A percentile compares a stretch with the other conserved stretches of the same genome.
Evolutionary conservation across 2,888 invertebrate genomes (phyloP).

Genomic region (Lasioglossum calceatum): DNA sequence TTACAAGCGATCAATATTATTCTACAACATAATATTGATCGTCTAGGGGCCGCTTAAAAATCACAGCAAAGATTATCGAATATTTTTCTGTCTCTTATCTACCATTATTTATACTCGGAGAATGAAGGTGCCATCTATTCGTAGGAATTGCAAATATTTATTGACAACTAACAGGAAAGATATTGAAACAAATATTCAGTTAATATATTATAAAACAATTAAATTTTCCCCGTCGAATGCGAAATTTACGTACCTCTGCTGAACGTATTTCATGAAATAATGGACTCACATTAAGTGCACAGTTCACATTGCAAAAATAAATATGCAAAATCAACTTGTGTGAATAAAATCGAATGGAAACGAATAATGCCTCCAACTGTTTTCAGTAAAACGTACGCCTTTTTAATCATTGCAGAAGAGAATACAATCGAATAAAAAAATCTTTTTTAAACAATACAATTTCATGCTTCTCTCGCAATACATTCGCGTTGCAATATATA

Average conservation of each 20-base stretch:
- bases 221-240: neutral
- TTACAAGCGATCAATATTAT: too few relatives aligned
- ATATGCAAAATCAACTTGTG: neutral
- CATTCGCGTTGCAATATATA: neutral
- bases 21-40: too few relatives aligned
- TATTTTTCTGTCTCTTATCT: neutral
- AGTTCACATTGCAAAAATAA: neutral
- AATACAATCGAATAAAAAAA: neutral
- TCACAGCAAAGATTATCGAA: neutral
- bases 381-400: neutral
- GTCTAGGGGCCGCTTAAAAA: neutral
- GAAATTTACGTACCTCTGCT: neutral
- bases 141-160: neutral
- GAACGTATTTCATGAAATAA: too few relatives aligned
- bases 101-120: neutral
- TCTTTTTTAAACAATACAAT: neutral
- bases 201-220: neutral
- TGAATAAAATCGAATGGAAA: neutral
- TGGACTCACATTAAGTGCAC: too few relatives aligned
- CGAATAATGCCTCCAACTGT: neutral
- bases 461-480: neutral
- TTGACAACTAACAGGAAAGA: neutral
- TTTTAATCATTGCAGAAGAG: neutral
- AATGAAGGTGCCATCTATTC: neutral
- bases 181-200: neutral